Conservation (phyloP, 1,140 invertebrate species). For the Galleria mellonella region DNA sequence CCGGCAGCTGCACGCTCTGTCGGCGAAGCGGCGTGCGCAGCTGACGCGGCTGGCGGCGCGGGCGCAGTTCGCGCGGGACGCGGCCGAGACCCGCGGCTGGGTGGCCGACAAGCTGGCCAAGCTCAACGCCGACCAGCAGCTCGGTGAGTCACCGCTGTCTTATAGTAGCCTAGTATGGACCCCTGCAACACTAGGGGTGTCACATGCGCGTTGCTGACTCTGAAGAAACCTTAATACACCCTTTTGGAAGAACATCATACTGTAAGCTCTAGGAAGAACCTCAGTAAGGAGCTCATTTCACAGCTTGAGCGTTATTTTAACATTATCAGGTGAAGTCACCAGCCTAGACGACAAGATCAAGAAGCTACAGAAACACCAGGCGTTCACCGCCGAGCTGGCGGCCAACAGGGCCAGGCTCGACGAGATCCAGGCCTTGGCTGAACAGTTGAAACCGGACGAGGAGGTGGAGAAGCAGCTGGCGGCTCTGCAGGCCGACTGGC, state of each 20-base stretch:
- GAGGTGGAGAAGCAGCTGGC: conserved; percentile 86
- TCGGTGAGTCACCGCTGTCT: conserved; percentile 38
- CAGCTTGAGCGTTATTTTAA: too few species aligned
- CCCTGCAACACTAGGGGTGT: too few species aligned
- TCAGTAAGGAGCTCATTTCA: too few species aligned
- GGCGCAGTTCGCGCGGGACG: conserved; percentile 93
- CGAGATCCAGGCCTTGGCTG: conserved; percentile 84
- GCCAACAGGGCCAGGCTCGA: conserved; percentile 92
- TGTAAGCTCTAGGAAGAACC: too few species aligned
- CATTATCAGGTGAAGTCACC: conserved; percentile 76
- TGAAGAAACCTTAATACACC: too few species aligned
- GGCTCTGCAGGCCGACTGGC: conserved; percentile 85
- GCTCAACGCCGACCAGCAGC: conserved; percentile 81
- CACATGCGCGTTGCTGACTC: too few species aligned
- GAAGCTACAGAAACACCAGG: conserved; percentile 98
- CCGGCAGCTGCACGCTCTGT: conserved; percentile 76
- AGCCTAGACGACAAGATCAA: conserved; percentile 93
- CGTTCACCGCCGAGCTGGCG: conserved; percentile 95
- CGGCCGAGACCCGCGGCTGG: conserved; percentile 92
- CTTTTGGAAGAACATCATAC: too few species aligned
- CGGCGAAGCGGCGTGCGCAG: conserved; percentile 75
- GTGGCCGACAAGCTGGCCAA: conserved; percentile 95
- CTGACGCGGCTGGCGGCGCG: conserved; percentile 89
- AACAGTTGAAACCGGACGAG: conserved; percentile 80
- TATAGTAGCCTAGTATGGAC: too few species aligned